Percentiles rank a stretch among this genome's conserved stretches.
These are phyloP conservation scores for Hiodon tergisus DNA, from an alignment of 2,113 vertebrate species.

Conservation along the genomic window DNA sequence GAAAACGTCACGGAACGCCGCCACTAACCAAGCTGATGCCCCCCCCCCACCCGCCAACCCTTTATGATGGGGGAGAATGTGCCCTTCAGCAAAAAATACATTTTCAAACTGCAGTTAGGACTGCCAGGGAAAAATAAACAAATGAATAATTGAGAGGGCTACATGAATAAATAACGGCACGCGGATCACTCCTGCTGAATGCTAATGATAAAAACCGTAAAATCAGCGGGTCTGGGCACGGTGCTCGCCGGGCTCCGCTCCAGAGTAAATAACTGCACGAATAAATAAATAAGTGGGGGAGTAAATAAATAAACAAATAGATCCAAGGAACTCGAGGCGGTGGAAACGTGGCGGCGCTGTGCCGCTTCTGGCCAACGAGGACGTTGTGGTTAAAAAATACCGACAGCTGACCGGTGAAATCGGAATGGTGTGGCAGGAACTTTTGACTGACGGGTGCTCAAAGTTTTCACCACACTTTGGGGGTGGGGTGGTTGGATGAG, in stretches of 20 bases:
- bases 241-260: conserved; percentile 52
- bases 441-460: conserved; percentile 36
- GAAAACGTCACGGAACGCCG: conserved; percentile 22
- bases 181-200: conserved; percentile 68
- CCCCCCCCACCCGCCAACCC: too few species aligned
- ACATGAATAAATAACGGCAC: conserved; percentile 82
- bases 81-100: conserved; percentile 74
- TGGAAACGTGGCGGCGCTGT: conserved; percentile 56
- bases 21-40: conserved; percentile 25
- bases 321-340: background rate
- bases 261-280: too few species aligned
- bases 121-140: conserved; percentile 77
- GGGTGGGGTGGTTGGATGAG: too few species aligned
- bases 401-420: conserved; percentile 54
- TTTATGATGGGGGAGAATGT: conserved; percentile 40
- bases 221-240: conserved; percentile 56
- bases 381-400: conserved; percentile 40
- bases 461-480: conserved; percentile 4
- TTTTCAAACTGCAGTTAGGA: conserved; percentile 75
- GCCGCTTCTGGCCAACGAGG: conserved; percentile 56
- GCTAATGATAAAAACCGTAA: conserved; percentile 68
- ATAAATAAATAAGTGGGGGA: too few species aligned
- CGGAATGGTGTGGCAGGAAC: conserved; percentile 34
- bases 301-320: too few species aligned
- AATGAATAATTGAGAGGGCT: conserved; percentile 75